Conservation (phyloP, 2,797 vertebrate genomes). For the Micropoecilia bifurca region DNA sequence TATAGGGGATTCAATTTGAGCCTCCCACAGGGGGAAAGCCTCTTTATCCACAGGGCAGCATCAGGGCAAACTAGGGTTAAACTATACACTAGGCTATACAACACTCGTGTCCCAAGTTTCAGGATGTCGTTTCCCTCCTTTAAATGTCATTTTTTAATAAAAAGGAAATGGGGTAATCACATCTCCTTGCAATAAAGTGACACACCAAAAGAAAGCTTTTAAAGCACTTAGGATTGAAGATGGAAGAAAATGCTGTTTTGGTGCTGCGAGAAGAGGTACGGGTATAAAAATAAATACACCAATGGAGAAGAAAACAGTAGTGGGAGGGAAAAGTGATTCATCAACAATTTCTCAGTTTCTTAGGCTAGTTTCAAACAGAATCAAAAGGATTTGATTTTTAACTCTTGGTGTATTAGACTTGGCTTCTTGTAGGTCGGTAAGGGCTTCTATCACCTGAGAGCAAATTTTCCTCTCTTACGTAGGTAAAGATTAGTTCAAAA, state of each 20-base stretch:
- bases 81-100: constrained; percentile 70
- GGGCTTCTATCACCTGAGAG: constrained; percentile 38
- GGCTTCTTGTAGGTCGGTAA: constrained; percentile 30
- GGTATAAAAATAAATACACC: constrained; percentile 77
- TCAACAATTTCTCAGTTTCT: constrained; percentile 72
- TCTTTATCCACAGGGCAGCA: constrained; percentile 70
- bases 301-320: constrained; percentile 69
- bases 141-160: constrained; percentile 54
- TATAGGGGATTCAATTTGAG: constrained; percentile 68
- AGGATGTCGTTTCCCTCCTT: constrained; percentile 55
- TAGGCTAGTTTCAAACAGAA: constrained; percentile 66
- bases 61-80: constrained; percentile 74
- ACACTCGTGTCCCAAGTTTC: constrained; percentile 72
- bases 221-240: constrained; percentile 71
- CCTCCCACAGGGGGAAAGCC: constrained; percentile 72
- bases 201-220: constrained; percentile 73
- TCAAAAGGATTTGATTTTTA: constrained; percentile 66
- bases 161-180: constrained; percentile 65
- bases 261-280: constrained; percentile 68
- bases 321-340: constrained; percentile 78
- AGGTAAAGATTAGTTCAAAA: constrained; percentile 23
- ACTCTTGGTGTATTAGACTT: constrained; percentile 49
- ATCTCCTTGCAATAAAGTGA: constrained; percentile 72
- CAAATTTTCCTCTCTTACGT: constrained; percentile 23
- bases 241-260: constrained; percentile 58